These are phyloP conservation scores for Microplitis manilae DNA, from an alignment of 2,888 invertebrate genomes.

Conservation along the genomic window DNA sequence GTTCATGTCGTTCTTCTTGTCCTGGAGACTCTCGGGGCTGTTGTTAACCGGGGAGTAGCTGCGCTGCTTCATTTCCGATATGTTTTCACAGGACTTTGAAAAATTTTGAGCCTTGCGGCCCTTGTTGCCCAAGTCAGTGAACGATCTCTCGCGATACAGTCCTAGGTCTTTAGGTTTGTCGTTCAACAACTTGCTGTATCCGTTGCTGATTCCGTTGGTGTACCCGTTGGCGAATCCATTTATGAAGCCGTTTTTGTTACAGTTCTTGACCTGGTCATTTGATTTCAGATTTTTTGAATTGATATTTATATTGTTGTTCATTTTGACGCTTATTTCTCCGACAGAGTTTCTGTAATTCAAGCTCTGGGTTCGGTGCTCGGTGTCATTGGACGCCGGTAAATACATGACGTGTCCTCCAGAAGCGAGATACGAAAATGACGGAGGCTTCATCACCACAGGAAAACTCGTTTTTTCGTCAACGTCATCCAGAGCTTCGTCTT, in stretches of 20 bases:
- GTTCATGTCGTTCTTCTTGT: constrained; percentile 52
- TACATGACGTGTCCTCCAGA: constrained; percentile 86
- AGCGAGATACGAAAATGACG: constrained; percentile 75
- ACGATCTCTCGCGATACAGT: constrained; percentile 51
- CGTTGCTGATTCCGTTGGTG: constrained; percentile 46
- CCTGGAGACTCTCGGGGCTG: constrained; percentile 68
- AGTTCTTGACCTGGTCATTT: constrained; percentile 38
- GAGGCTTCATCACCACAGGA: constrained; percentile 64
- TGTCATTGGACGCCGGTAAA: constrained; percentile 75
- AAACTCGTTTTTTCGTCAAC: constrained; percentile 55
- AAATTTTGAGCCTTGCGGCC: constrained; percentile 52
- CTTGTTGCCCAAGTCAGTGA: constrained; percentile 44
- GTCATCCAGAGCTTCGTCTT: constrained; percentile 49
- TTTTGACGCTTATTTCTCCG: constrained; percentile 39
- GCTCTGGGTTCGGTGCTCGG: constrained; percentile 55
- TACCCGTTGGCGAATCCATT: constrained; percentile 37
- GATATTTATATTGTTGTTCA: constrained; percentile 50
- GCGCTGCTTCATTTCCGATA: constrained; percentile 57
- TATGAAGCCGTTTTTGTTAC: constrained; percentile 40
- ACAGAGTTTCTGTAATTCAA: constrained; percentile 50
- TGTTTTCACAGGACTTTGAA: constrained; percentile 73
- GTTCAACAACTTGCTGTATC: constrained; percentile 6
- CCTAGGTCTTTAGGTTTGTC: constrained; percentile 35
- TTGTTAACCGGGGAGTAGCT: constrained; percentile 51
- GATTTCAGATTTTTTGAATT: constrained; percentile 45